Conservation (phyloP, 2,113 vertebrate genomes). For the Tragelaphus scriptus region DNA sequence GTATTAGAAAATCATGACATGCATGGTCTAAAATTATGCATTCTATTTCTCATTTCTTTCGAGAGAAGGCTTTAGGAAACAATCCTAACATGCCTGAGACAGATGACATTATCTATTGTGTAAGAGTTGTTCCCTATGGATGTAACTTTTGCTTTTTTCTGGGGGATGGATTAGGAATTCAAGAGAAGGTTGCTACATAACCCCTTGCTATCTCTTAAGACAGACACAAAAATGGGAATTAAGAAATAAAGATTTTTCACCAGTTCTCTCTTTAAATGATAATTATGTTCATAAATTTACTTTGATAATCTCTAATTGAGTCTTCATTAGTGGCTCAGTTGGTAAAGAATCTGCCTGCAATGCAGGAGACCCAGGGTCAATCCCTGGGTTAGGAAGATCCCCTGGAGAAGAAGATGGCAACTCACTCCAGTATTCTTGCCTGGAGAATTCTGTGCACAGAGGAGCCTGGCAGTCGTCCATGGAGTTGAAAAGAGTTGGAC, state of each 20-base stretch:
- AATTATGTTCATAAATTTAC: neutral
- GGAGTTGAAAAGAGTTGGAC: neutral
- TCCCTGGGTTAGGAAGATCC: neutral
- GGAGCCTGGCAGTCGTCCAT: neutral
- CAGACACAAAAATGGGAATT: neutral
- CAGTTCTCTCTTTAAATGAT: neutral
- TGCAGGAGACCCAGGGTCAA: neutral
- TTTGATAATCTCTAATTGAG: neutral
- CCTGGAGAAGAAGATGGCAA: neutral
- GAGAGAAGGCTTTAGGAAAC: neutral
- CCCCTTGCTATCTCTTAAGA: neutral
- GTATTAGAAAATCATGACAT: neutral
- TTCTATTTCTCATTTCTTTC: neutral
- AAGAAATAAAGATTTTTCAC: neutral
- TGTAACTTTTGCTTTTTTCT: neutral
- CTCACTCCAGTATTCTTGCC: neutral
- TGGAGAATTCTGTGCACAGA: neutral
- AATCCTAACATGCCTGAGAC: neutral
- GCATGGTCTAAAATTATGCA: neutral
- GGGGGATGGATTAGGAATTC: neutral
- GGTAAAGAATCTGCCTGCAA: neutral
- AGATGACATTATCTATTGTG: neutral
- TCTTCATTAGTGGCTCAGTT: neutral
- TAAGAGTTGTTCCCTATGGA: neutral
- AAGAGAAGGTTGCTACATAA: neutral